Evolutionary conservation across 2,888 invertebrate species (phyloP), one percentile per base, ranked within the genome.

Genomic region (Creontiades dilutus): DNA sequence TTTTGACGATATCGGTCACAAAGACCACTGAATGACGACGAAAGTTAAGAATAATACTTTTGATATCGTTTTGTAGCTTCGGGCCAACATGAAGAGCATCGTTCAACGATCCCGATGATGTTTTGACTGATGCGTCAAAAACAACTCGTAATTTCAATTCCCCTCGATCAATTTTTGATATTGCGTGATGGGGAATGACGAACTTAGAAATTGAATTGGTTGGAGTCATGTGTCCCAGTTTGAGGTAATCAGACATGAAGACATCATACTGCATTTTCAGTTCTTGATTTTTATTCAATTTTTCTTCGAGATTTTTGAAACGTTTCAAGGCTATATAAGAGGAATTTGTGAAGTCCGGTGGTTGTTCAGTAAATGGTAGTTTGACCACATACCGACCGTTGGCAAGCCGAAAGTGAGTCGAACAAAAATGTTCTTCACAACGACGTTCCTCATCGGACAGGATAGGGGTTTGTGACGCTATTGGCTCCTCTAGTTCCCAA

Each of bases 41-140:
- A 78, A 46, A 82, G 84, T 55, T 37, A 0, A 89, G 75, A 48
- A 84, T 84, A 28, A 82, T 89, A 28, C 14, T 81, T 81, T 75
- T 68, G 28, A 89, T 89, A 27, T 89, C 89, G 27, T 61, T 82
- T 19, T 85, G 76, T 75, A 85, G 46, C 61, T 76, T 89, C 9
- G 84, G 85, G 7, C 75, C 85, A 9, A 80, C 61, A 19, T 75
- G 75, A 4, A 85, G 37, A 75, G 46, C 46, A 19, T 89, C 89
- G 19, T 89, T 89, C 68, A 89, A 84, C 3, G 89, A 89, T 13
- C 68, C 89, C 3, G n/a, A 23, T 92, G 19, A 55, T 9, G 84
- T 85, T 37, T 47, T 75, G 0, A 84, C 27, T 0, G 85, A 85
- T 13, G 52, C 89, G 76, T 89, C 89, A 23, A 89, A 89, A 11